phyloP scores from a whole-genome alignment of 2,888 invertebrate species.

The Pollenia angustigena region DNA sequence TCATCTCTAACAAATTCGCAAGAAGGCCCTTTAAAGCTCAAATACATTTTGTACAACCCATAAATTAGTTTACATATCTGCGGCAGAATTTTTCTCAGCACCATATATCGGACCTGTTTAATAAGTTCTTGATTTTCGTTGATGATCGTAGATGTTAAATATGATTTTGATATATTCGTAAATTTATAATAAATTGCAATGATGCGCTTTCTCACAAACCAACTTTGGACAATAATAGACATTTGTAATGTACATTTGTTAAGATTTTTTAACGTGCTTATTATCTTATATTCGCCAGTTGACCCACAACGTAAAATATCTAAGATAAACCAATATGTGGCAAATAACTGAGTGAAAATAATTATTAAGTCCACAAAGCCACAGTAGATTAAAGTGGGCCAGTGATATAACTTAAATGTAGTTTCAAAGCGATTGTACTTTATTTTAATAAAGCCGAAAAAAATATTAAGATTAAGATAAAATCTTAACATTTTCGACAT shows the following conservation, averaged over 20 bases:
- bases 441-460: slow-evolving; percentile 75
- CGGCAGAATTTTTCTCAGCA: no score
- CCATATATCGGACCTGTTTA: no score
- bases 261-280: no score
- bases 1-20: no score
- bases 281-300: no score
- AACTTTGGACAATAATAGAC: slow-evolving; percentile 2
- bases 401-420: slow-evolving; percentile 58
- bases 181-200: neutral
- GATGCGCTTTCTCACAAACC: slow-evolving; percentile 33
- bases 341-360: neutral
- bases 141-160: neutral
- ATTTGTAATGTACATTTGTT: neutral
- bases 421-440: slow-evolving; percentile 62
- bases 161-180: neutral
- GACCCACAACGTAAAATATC: neutral
- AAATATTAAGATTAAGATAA: slow-evolving; percentile 53
- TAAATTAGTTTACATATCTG: no score
- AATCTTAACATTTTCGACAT: neutral
- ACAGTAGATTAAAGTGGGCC: slow-evolving; percentile 72
- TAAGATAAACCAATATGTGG: neutral
- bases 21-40: no score
- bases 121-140: neutral
- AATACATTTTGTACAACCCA: no score
- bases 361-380: slow-evolving; percentile 52